A percentile compares a stretch with the other conserved stretches of the same genome.
These are phyloP conservation scores for Lophotis ruficrista DNA, from an alignment of 2,113 vertebrate species.

Conservation along the genomic window DNA sequence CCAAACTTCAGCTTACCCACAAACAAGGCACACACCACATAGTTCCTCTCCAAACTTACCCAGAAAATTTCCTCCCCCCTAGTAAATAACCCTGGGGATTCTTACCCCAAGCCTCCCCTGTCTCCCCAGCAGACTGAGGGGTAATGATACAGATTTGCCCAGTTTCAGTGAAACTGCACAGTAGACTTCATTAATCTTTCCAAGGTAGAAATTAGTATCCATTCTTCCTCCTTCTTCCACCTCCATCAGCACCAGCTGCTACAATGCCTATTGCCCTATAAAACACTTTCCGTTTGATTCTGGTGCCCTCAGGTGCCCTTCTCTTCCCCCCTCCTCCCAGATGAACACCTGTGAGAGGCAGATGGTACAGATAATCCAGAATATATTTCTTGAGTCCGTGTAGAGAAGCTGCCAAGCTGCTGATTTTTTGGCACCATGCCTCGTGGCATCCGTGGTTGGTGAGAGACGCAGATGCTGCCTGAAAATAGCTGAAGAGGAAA, in stretches of 20 bases:
- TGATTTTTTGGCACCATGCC: slow-evolving; percentile 23
- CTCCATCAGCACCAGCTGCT: background rate
- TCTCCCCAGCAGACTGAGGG: background rate
- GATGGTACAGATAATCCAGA: slow-evolving; percentile 52
- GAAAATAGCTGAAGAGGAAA: slow-evolving; percentile 60
- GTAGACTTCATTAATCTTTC: background rate
- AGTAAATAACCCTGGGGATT: background rate
- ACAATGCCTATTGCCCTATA: background rate
- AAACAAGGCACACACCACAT: background rate
- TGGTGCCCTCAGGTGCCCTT: slow-evolving; percentile 63
- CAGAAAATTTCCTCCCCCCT: background rate
- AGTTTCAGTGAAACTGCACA: background rate
- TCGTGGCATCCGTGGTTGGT: background rate
- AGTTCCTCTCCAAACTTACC: background rate
- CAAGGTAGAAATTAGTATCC: background rate
- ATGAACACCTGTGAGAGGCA: slow-evolving; percentile 57
- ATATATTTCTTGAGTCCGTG: slow-evolving; percentile 49
- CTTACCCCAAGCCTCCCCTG: fast-evolving
- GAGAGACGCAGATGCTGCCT: slow-evolving; percentile 41
- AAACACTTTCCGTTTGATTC: background rate
- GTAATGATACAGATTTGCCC: background rate
- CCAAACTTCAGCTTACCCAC: background rate
- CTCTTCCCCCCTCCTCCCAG: slow-evolving; percentile 6
- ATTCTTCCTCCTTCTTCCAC: background rate
- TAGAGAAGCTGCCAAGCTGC: slow-evolving; percentile 48